A percentile compares a stretch with the other conserved stretches of the same genome.
Evolutionary conservation across 2,797 vertebrate species (phyloP).

Genomic region (Acipenser oxyrinchus): DNA sequence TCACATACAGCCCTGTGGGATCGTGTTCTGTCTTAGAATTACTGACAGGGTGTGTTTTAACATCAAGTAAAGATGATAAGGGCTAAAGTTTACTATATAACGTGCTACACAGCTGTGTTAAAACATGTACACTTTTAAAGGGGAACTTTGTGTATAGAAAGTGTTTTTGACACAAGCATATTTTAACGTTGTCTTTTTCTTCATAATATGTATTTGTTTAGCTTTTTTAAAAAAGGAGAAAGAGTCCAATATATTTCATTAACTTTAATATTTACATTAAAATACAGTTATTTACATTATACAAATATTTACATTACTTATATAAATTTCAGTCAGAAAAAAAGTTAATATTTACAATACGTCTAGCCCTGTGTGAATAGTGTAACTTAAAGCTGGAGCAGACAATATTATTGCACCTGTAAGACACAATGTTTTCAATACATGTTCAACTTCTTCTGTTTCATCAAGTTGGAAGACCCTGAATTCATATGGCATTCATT

Average conservation of each 20-base stretch:
- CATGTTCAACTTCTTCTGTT: slow-evolving; percentile 21
- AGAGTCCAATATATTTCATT: slow-evolving; percentile 30
- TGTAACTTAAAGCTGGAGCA: slow-evolving; percentile 70
- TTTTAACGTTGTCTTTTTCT: too few relatives aligned
- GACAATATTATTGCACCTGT: slow-evolving; percentile 61
- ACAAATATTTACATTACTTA: slow-evolving; percentile 66
- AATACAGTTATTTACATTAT: slow-evolving; percentile 77
- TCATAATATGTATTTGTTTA: too few relatives aligned
- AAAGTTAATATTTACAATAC: slow-evolving; percentile 76
- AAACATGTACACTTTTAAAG: too few relatives aligned
- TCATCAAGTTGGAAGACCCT: slow-evolving; percentile 36
- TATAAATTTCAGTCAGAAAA: slow-evolving; percentile 63
- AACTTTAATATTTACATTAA: slow-evolving; percentile 80
- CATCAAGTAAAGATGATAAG: neutral
- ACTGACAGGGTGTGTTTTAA: neutral
- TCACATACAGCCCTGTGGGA: neutral
- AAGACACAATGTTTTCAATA: slow-evolving; percentile 34
- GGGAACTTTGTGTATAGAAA: too few relatives aligned
- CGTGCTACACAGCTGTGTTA: too few relatives aligned
- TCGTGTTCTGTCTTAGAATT: neutral
- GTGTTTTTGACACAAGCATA: too few relatives aligned
- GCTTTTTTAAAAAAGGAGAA: slow-evolving; percentile 18
- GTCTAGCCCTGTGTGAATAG: slow-evolving; percentile 81
- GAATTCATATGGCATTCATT: slow-evolving; percentile 37
- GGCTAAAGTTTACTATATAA: neutral